Percentiles rank a stretch among this genome's conserved stretches.
These are phyloP conservation scores for Nyleta sp. DNA, from an alignment of 2,888 invertebrate genomes.

Conservation along the genomic window DNA sequence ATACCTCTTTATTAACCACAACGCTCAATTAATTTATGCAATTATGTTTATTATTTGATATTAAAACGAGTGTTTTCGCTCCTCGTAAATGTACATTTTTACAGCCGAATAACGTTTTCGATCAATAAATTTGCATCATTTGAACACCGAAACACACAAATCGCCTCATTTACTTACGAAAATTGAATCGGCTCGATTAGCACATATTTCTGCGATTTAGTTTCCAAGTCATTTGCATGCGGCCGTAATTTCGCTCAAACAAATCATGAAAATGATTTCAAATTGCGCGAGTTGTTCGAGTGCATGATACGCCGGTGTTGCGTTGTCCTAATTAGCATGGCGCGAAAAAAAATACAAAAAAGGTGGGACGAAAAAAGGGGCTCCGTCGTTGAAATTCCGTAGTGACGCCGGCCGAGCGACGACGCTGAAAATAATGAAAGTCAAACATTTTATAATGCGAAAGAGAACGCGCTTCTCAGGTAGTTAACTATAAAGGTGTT, in stretches of 20 bases:
- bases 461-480: slow-evolving; percentile 35
- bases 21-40: too few species aligned
- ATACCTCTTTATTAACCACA: too few species aligned
- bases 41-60: too few species aligned
- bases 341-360: too few species aligned
- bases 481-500: slow-evolving; percentile 40
- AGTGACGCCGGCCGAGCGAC: slow-evolving; percentile 1
- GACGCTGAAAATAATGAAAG: slow-evolving; percentile 45
- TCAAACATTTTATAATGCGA: slow-evolving; percentile 50
- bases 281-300: slow-evolving; percentile 6
- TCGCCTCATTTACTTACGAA: too few species aligned
- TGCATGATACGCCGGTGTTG: slow-evolving; percentile 3
- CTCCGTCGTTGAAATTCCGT: slow-evolving; percentile 18
- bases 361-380: background rate
- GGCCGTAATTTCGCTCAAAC: slow-evolving; percentile 16
- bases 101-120: too few species aligned
- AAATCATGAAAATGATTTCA: slow-evolving; percentile 37
- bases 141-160: too few species aligned
- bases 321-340: slow-evolving; percentile 10
- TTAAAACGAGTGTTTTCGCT: too few species aligned
- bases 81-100: too few species aligned
- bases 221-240: slow-evolving; percentile 27
- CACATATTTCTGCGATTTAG: slow-evolving; percentile 30
- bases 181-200: too few species aligned
- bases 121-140: too few species aligned